Evolutionary conservation across 2,888 invertebrate species (phyloP).

Genomic region (Phanerotoma sp.): DNA sequence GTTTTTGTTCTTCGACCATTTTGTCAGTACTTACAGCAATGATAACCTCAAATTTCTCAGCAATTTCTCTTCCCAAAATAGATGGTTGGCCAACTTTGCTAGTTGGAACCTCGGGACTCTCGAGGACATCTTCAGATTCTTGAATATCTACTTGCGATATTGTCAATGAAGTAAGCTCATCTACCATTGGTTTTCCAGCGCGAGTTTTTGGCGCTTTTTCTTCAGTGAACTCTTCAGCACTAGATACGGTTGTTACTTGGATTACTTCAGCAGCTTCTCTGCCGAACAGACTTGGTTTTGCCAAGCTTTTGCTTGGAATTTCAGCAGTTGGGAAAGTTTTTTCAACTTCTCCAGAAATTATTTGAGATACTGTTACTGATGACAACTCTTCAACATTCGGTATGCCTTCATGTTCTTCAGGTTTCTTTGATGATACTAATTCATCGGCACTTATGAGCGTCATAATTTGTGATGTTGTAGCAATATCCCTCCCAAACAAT

Average conservation of each 20-base stretch:
- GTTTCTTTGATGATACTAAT: conserved; percentile 40
- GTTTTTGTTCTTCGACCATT: conserved; percentile 33
- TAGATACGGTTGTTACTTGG: conserved; percentile 42
- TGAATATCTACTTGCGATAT: conserved; percentile 41
- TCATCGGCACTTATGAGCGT: conserved; percentile 45
- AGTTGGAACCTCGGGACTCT: conserved; percentile 41
- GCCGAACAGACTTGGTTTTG: conserved; percentile 47
- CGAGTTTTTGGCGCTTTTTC: conserved; percentile 31
- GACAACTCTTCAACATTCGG: conserved; percentile 37
- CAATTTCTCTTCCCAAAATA: conserved; percentile 51
- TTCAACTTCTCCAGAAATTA: conserved; percentile 34
- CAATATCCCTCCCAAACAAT: conserved; percentile 47
- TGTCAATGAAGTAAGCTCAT: conserved; percentile 37
- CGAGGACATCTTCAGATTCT: conserved; percentile 43
- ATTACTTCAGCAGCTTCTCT: conserved; percentile 53
- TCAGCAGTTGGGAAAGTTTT: conserved; percentile 33
- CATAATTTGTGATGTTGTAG: conserved; percentile 40
- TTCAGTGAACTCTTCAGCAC: conserved; percentile 33
- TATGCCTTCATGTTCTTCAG: conserved; percentile 31
- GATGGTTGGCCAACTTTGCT: conserved; percentile 52
- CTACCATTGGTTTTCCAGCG: conserved; percentile 29
- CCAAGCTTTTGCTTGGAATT: conserved; percentile 37
- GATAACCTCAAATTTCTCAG: conserved; percentile 47
- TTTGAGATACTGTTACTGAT: conserved; percentile 38
- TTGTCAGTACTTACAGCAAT: conserved; percentile 38